Evolutionary conservation across 2,888 invertebrate genomes (phyloP), one percentile per base, ranked within the genome.

Genomic region (Xanthia icteritia): DNA sequence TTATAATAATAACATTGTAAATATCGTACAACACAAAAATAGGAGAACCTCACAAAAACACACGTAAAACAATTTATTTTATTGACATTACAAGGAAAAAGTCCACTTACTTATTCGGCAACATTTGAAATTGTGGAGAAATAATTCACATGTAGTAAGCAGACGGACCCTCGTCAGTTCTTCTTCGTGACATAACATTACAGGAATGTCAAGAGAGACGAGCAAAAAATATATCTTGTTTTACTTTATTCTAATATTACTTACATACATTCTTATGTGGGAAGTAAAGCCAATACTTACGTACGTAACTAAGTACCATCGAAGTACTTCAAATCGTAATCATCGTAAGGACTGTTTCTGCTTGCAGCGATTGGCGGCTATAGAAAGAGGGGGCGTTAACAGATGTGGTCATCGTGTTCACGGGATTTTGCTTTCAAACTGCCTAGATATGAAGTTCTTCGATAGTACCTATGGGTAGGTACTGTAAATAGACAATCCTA

Each of bases 151-250:
- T 77, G 79, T 80, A 75, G 70, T 54, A 45, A 77, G 36, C 81
- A 74, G 73, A 36, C 58, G 56, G 31, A 87, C 88, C 87, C 87
- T 87, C 71, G 84, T 87, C 88, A 86, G 58, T 69, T 56, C 45
- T 67, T 54, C 60, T 42, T 68, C 45, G 60, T 66, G 86, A 87
- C 77, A 74, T 68, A 63, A 78, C 64, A 79, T 87, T 77, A 85
- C 64, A 67, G 60, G 51, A 58, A 79, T 73, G 81, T 78, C 70
- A 70, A n/a, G 45, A 8, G n/a, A 71, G 58, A 77, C 65, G n/a
- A 64, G 58, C 72, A 75, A 70, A 82, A 84, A 84, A 83, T 81
- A 65, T 74, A 56, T 58, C 69, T 77, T 70, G 51, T 78, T 77
- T 78, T 67, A 75, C 54, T 83, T 68, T 60, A 77, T 76, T 61